Evolutionary conservation across 1,140 invertebrate genomes (phyloP).

Genomic region (Amyelois transitella): DNA sequence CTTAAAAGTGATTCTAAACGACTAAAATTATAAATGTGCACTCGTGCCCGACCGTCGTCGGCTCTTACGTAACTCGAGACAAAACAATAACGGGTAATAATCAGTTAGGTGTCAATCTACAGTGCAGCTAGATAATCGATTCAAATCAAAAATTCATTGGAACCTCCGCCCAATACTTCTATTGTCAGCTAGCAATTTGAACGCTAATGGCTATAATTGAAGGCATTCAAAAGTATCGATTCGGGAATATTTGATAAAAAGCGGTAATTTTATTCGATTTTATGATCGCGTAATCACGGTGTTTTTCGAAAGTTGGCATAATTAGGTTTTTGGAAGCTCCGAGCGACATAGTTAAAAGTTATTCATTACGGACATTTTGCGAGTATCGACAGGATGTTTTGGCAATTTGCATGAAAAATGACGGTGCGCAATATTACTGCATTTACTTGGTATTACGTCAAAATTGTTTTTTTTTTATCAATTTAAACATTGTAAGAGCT

Average conservation of each 20-base stretch:
- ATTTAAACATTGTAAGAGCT: no score
- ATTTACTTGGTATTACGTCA: no score
- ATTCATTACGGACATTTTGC: not conserved
- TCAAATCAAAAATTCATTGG: constrained; percentile 24
- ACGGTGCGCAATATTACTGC: no score
- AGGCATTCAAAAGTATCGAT: constrained; percentile 22
- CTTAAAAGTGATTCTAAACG: constrained; percentile 50
- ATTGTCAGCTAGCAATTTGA: constrained; percentile 22
- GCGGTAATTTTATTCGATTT: constrained; percentile 29
- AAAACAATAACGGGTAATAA: constrained; percentile 7
- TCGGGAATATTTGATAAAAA: constrained; percentile 28
- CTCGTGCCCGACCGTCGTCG: not conserved
- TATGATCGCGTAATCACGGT: constrained; percentile 34
- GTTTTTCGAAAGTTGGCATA: constrained; percentile 20
- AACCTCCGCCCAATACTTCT: constrained; percentile 15
- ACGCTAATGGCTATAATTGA: constrained; percentile 13
- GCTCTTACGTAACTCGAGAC: constrained; percentile 18
- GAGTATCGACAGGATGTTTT: not conserved
- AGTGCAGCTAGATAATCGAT: constrained; percentile 13
- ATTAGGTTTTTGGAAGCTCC: constrained; percentile 28
- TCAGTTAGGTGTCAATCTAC: constrained; percentile 17
- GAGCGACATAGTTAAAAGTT: constrained; percentile 18
- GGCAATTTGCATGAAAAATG: constrained; percentile 16
- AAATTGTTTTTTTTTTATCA: no score
- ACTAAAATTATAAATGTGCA: constrained; percentile 26